phyloP scores from a whole-genome alignment of 2,888 invertebrate genomes.

The Scaptomyza parva region DNA sequence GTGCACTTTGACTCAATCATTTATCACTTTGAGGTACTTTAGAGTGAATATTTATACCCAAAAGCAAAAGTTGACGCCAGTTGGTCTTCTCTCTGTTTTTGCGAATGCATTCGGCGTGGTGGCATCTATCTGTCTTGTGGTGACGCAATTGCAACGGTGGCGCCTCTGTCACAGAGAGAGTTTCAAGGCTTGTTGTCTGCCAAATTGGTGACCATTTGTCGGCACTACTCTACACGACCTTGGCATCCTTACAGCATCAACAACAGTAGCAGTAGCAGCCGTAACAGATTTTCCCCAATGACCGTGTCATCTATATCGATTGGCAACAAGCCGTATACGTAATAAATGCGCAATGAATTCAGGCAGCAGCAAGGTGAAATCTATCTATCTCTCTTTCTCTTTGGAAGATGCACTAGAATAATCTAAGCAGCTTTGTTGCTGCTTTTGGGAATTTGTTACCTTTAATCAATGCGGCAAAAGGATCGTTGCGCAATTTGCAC shows the following conservation, averaged over 20 bases:
- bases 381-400: neutral
- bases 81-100: neutral
- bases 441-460: neutral
- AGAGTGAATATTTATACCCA: neutral
- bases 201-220: constrained; percentile 61
- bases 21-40: constrained; percentile 40
- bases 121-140: constrained; percentile 3
- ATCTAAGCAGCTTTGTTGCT: neutral
- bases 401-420: neutral
- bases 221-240: constrained; percentile 39
- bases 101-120: constrained; percentile 2
- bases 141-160: constrained; percentile 51
- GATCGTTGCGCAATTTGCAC: constrained; percentile 4
- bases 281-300: constrained; percentile 12
- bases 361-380: constrained; percentile 16
- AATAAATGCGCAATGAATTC: constrained; percentile 30
- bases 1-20: constrained; percentile 47
- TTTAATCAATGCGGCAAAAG: constrained; percentile 27
- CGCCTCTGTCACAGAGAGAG: constrained; percentile 40
- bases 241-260: constrained; percentile 27
- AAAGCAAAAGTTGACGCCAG: constrained; percentile 33
- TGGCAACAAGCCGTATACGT: constrained; percentile 55
- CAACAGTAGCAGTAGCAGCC: constrained; percentile 4
- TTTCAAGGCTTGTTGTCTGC: constrained; percentile 49
- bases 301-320: constrained; percentile 69